Percentiles rank a stretch among this genome's conserved stretches.
These are phyloP conservation scores for Pentalonia nigronervosa DNA, from an alignment of 1,140 invertebrate species.

Conservation along the genomic window DNA sequence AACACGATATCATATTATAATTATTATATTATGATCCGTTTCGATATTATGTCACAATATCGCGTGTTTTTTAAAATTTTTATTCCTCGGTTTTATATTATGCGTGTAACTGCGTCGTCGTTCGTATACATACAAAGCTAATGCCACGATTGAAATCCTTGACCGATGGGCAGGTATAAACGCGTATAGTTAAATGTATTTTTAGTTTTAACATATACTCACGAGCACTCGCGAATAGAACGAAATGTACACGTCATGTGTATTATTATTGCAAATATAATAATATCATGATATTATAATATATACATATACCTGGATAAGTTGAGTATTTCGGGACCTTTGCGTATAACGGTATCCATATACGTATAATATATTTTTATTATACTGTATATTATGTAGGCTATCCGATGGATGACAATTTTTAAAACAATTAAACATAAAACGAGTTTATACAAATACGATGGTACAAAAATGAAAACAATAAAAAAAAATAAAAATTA, in stretches of 20 bases:
- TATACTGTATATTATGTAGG: neutral
- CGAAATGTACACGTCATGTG: neutral
- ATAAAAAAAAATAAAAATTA: neutral
- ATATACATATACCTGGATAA: no score
- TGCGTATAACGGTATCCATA: neutral
- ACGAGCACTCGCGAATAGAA: neutral
- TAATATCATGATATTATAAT: neutral
- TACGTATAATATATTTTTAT: neutral
- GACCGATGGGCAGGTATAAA: neutral
- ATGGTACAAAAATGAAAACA: neutral
- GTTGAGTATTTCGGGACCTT: neutral
- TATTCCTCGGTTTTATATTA: neutral
- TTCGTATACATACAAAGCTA: neutral
- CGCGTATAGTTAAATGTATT: neutral
- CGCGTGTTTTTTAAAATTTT: neutral
- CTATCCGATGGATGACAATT: neutral
- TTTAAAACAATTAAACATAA: neutral
- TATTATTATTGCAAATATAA: neutral
- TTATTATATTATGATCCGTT: neutral
- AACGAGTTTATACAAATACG: neutral
- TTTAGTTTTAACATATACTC: neutral
- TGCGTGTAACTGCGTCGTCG: neutral
- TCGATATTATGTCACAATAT: neutral
- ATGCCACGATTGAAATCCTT: neutral
- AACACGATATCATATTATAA: conserved; percentile 5